Evolutionary conservation across 2,888 invertebrate genomes (phyloP).

Genomic region (Petrolisthes cinctipes): DNA sequence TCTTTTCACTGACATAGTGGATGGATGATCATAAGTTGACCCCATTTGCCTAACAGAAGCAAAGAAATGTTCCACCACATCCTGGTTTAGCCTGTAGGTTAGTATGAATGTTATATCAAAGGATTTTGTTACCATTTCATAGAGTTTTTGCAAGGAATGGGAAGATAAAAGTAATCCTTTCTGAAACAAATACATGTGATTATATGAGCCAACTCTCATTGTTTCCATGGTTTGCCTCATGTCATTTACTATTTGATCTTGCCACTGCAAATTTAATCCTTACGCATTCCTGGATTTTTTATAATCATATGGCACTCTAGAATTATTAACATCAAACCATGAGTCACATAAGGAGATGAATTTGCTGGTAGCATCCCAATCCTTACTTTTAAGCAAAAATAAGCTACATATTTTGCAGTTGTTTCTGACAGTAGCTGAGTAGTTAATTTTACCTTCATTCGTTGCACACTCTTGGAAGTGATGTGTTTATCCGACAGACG

Average conservation of each 20-base stretch:
- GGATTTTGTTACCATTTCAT: not conserved
- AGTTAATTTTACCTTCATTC: slow-evolving; percentile 3
- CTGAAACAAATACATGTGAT: not conserved
- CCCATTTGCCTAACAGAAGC: slow-evolving; percentile 16
- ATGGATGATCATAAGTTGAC: not conserved
- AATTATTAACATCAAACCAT: slow-evolving; percentile 20
- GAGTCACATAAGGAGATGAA: slow-evolving; percentile 16
- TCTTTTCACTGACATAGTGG: not conserved
- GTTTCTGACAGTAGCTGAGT: slow-evolving; percentile 13
- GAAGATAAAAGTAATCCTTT: slow-evolving; percentile 7
- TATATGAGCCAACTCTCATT: not conserved
- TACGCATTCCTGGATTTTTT: not conserved
- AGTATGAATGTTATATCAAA: slow-evolving; percentile 4
- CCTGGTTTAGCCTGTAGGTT: not conserved
- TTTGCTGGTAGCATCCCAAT: slow-evolving; percentile 18
- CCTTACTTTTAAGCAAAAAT: slow-evolving; percentile 9
- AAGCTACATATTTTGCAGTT: slow-evolving; percentile 1
- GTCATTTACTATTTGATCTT: slow-evolving; percentile 1
- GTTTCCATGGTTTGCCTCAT: not conserved
- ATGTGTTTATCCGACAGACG: slow-evolving; percentile 21
- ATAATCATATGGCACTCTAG: not conserved
- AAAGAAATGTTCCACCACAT: slow-evolving; percentile 3
- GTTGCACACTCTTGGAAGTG: not conserved
- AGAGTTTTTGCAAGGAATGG: not conserved
- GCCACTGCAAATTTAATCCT: slow-evolving; percentile 13